Evolutionary conservation across 2,888 invertebrate species (phyloP), one percentile per base, ranked within the genome.

Genomic region (Scaptomyza caliginosa): DNA sequence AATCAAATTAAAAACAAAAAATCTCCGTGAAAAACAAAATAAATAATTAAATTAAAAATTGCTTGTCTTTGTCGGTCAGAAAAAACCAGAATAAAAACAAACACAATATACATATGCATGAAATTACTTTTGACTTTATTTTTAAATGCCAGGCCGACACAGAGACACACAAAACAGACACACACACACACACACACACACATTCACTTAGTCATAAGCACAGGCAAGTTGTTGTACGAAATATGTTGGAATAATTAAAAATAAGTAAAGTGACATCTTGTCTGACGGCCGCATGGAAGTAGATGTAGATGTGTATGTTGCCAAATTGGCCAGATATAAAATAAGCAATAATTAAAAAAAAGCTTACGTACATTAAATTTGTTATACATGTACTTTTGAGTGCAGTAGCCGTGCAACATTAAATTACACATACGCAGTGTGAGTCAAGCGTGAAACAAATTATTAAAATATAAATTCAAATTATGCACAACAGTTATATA

Each of bases 51-150:
- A 54, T 40, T 40, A n/a, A n/a, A n/a, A n/a, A n/a, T 52, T 16
- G 38, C 40, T 50, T 28, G 38, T 21, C 42, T 54, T 38, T 64
- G 54, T 64, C 42, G 40, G 21, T 13, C 40, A 49, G 10, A 48
- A 26, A 26, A 39, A 42, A 45, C 39, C 46, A 62, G 63, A 77
- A 63, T 57, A 67, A 63, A 66, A 70, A 51, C 65, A 62, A 67
- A 71, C 45, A 67, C 64, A 66, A 56, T 30, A 4, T n/a, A 34
- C 16, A 45, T 45, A 45, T 42, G 13, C n/a, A 73, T 74, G 56
- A 57, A 73, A 80, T 80, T 80, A 80, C 86, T 80, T 72, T 67
- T 16, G 55, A 34, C 57, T 82, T 78, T 80, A 80, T 80, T 80
- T 80, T 70, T 86, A 85, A 86, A 85, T 69, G 66, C 32, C 75